A percentile compares a stretch with the other conserved stretches of the same genome.
Conservation (phyloP, 1,140 invertebrate genomes). For the Zaprionus gabonicus region DNA sequence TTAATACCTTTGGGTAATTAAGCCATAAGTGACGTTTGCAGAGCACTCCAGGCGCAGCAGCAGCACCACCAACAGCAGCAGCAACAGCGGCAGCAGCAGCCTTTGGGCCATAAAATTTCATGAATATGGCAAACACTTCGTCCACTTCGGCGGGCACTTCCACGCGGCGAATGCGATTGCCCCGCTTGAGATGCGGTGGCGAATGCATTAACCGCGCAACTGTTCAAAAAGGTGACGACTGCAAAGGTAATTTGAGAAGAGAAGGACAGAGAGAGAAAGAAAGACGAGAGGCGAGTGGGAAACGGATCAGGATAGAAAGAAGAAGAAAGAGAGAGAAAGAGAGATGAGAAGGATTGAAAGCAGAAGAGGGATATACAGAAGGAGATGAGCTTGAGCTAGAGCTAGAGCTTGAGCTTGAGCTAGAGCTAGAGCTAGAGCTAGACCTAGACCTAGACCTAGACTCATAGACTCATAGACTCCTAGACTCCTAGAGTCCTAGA, state of each 20-base stretch:
- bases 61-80: background rate
- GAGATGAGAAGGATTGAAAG: no score
- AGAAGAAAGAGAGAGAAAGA: no score
- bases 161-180: conserved; percentile 1
- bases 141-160: background rate
- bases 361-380: no score
- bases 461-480: no score
- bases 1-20: conserved; percentile 59
- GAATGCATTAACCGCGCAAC: conserved; percentile 38
- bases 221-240: conserved; percentile 10
- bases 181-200: conserved; percentile 4
- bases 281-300: no score
- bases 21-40: conserved; percentile 37
- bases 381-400: no score
- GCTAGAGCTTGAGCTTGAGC: no score
- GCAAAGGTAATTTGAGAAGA: background rate
- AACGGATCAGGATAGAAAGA: background rate
- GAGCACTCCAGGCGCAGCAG: conserved; percentile 28
- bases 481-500: no score
- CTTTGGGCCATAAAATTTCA: conserved; percentile 52
- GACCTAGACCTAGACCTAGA: no score
- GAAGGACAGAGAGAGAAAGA: background rate
- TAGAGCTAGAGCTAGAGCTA: no score
- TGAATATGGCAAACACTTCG: conserved; percentile 52
- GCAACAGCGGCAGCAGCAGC: conserved; percentile 5